Evolutionary conservation across 2,113 vertebrate species (phyloP).

Genomic region (Stegastes partitus): DNA sequence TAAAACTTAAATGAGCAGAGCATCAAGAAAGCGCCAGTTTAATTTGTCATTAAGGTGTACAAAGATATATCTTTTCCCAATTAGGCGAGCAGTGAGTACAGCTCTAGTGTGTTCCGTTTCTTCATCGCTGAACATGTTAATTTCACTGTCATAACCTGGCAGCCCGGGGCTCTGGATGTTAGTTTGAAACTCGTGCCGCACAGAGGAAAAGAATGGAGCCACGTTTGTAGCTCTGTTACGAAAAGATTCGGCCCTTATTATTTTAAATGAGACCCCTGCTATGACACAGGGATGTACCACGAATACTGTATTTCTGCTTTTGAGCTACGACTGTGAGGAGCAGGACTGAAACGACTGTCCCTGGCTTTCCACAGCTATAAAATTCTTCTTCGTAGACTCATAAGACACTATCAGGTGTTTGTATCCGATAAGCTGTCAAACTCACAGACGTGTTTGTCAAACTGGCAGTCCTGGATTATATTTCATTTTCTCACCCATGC

Average conservation of each 20-base stretch:
- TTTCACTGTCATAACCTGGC: background rate
- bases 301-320: background rate
- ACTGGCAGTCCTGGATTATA: too few relatives aligned
- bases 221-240: background rate
- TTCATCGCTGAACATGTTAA: background rate
- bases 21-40: too few relatives aligned
- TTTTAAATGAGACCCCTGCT: too few relatives aligned
- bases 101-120: background rate
- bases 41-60: background rate
- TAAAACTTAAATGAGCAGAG: too few relatives aligned
- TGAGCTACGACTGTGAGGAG: background rate
- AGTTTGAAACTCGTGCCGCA: background rate
- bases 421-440: too few relatives aligned
- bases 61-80: background rate
- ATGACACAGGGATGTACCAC: background rate
- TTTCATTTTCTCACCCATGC: too few relatives aligned
- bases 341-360: background rate
- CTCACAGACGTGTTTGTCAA: too few relatives aligned
- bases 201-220: background rate
- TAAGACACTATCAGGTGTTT: too few relatives aligned
- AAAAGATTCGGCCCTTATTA: too few relatives aligned
- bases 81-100: background rate
- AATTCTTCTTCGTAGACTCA: background rate
- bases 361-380: background rate
- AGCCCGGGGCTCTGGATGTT: background rate